Conservation (phyloP, 1,140 invertebrate species). For the Tachypleus tridentatus region DNA sequence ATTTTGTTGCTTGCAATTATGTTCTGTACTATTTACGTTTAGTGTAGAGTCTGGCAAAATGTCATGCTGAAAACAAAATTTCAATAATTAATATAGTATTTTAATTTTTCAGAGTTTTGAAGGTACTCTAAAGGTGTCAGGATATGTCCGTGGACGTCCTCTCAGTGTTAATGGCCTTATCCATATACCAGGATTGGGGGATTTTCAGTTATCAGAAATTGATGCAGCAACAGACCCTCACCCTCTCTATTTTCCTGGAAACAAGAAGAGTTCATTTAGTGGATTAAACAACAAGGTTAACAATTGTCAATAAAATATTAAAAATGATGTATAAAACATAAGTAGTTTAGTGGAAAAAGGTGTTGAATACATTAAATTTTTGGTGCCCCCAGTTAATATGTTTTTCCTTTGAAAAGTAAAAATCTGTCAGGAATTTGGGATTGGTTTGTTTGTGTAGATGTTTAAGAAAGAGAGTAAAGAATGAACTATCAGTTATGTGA, state of each 20-base stretch:
- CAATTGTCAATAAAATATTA: too few relatives aligned
- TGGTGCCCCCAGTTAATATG: too few relatives aligned
- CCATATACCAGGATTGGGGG: conserved; percentile 78
- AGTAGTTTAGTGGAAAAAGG: too few relatives aligned
- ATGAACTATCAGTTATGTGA: too few relatives aligned
- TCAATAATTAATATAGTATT: neutral
- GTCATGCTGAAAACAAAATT: conserved; percentile 9
- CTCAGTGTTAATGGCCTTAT: conserved; percentile 77
- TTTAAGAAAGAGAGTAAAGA: too few relatives aligned
- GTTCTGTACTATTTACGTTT: conserved; percentile 9
- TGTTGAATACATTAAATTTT: too few relatives aligned
- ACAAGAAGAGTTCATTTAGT: neutral
- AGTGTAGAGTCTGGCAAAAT: neutral
- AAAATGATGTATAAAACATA: too few relatives aligned
- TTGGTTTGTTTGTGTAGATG: too few relatives aligned
- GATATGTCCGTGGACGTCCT: conserved; percentile 58
- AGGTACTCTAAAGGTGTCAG: conserved; percentile 69
- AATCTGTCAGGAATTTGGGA: too few relatives aligned
- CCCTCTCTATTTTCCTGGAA: conserved; percentile 29
- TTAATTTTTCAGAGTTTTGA: conserved; percentile 26
- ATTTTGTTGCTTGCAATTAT: neutral
- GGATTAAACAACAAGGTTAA: too few relatives aligned
- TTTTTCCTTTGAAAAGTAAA: too few relatives aligned
- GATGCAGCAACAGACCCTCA: conserved; percentile 60
- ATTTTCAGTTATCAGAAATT: conserved; percentile 80